Conservation (phyloP, 1,140 invertebrate species). For the Apis cerana region DNA sequence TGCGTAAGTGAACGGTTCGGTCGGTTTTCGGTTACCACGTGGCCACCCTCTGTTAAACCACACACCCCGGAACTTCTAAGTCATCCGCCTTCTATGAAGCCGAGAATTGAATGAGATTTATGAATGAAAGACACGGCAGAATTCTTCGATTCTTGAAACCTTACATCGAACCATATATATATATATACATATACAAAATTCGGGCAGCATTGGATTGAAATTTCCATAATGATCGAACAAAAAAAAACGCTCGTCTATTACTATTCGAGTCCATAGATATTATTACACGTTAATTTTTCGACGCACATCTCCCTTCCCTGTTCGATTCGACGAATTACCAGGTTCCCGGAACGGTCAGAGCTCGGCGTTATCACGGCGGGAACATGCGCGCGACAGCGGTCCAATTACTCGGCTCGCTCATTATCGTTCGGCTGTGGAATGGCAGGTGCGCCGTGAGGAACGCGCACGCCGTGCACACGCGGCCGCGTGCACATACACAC, state of each 20-base stretch:
- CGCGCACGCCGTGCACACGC: neutral
- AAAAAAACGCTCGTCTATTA: too few species aligned
- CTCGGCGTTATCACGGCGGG: conserved; percentile 15
- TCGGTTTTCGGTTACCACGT: neutral
- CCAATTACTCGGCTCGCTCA: conserved; percentile 54
- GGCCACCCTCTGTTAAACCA: neutral
- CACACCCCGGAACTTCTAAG: neutral
- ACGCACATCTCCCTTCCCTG: neutral
- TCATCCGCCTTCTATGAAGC: neutral
- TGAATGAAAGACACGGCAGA: neutral
- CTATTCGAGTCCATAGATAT: too few species aligned
- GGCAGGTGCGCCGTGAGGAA: conserved; percentile 33
- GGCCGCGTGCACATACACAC: neutral
- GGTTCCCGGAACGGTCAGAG: neutral
- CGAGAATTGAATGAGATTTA: neutral
- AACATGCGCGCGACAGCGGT: conserved; percentile 9
- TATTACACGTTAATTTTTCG: neutral
- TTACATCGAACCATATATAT: neutral
- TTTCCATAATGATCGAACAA: too few species aligned
- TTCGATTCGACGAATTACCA: conserved; percentile 3
- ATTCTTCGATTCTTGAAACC: neutral
- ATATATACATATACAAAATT: too few species aligned
- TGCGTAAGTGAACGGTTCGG: too few species aligned
- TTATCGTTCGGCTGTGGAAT: conserved; percentile 54
- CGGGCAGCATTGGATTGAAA: too few species aligned